Evolutionary conservation across 2,797 vertebrate species (phyloP).

Genomic region (Tragelaphus oryx): DNA sequence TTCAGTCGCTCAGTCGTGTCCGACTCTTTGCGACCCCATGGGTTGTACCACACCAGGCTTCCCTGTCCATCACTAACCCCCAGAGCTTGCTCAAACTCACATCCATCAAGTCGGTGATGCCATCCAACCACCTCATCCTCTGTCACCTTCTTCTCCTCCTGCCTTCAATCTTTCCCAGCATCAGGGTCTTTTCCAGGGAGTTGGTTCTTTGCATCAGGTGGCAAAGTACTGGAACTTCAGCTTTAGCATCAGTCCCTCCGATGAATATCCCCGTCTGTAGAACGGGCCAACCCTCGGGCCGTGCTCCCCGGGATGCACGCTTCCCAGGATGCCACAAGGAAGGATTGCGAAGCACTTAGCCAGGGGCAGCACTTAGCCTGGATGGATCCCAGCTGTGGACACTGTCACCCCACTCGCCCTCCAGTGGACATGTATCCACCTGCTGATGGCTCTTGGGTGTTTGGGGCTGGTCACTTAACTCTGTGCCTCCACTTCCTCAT

Average conservation of each 20-base stretch:
- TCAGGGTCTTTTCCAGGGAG: not conserved
- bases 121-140: not conserved
- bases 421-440: rapidly evolving
- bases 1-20: not conserved
- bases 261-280: not conserved
- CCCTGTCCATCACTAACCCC: not conserved
- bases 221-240: not conserved
- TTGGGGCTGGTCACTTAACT: not conserved
- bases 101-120: not conserved
- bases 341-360: not conserved
- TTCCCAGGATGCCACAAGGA: rapidly evolving
- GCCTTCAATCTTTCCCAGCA: not conserved
- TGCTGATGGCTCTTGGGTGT: too few relatives aligned
- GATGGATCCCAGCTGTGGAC: rapidly evolving
- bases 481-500: not conserved
- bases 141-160: not conserved
- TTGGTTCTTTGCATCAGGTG: not conserved
- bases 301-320: rapidly evolving
- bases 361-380: not conserved
- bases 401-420: rapidly evolving
- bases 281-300: not conserved
- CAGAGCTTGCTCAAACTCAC: not conserved
- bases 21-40: rapidly evolving
- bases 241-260: not conserved
- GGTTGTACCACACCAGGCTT: not conserved